These are phyloP conservation scores for Euthynnus affinis DNA, from an alignment of 2,797 vertebrate genomes.

Conservation along the genomic window DNA sequence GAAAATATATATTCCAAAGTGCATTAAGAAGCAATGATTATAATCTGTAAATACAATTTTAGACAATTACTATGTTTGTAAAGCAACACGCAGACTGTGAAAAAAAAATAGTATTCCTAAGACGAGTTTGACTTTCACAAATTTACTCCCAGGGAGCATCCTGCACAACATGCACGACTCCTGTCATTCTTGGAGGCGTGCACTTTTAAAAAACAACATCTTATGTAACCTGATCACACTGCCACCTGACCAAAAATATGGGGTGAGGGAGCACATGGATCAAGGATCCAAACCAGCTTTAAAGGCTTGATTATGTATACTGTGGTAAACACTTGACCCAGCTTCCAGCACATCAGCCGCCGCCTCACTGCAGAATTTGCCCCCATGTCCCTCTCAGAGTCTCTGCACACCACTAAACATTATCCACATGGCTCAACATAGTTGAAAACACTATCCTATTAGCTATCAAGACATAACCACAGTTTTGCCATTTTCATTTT, in stretches of 20 bases:
- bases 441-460: constrained; percentile 56
- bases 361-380: neutral
- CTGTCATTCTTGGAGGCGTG: neutral
- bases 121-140: neutral
- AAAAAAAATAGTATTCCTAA: neutral
- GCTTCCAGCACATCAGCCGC: constrained; percentile 8
- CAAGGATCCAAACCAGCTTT: neutral
- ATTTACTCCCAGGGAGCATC: neutral
- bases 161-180: neutral
- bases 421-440: constrained; percentile 48
- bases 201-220: neutral
- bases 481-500: constrained; percentile 35
- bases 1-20: constrained; percentile 15
- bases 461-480: constrained; percentile 31
- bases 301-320: neutral
- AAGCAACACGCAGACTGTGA: constrained; percentile 13
- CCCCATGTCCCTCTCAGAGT: neutral
- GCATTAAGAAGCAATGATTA: neutral
- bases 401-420: constrained; percentile 48
- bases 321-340: constrained; percentile 12
- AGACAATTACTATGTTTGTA: neutral
- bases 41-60: neutral
- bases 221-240: neutral
- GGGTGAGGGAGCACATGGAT: neutral
- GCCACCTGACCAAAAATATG: neutral